Base-by-base conservation (phyloP, 2,113 vertebrate species). In the Albula goreensis region DNA sequence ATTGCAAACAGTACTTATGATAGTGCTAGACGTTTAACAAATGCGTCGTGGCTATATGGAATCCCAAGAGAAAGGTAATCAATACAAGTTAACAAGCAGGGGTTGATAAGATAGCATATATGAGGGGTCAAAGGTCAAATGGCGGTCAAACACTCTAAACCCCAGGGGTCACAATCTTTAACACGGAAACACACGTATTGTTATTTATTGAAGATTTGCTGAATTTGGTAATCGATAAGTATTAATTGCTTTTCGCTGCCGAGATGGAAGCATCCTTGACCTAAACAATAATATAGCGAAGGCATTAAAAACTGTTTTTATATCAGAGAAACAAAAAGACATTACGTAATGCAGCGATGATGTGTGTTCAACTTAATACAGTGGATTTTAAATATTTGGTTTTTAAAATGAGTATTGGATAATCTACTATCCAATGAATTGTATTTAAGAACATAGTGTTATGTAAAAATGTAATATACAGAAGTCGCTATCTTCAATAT, bases 121-220 rank as follows among this genome's bases (percentile, higher is more conserved):
- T 95, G 94, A 91, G 94, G 96, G 97, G 96, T 98, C 97, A 98
- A 93, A 95, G 96, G 97, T 98, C 97, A 98, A 97, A 97, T 93
- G 95, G 94, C 94, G 97, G 96, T 96, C 96, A 97, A 97, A 97
- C 94, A 95, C 96, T 95, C 96, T 97, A 97, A 97, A 97, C 96
- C 96, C 96, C 93, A 86, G 93, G 94, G 97, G 97, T 98, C 96
- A 98, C 96, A 96, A 96, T 96, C 93, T 96, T 96, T 95, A 97
- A 96, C 85, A 91, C 90, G 91, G 94, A 95, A 96, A 95, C 91
- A 95, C 89, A 93, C 92, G 92, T 90, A 93, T 92, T 94, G 95
- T 93, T 95, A 93, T 94, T 96, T 93, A 94, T 96, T 90, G 89
- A 87, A 90, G 93, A 92, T 95, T 94, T 93, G 95, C 92, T 83